Conservation (phyloP, 2,113 vertebrate species). For the Miniopterus natalensis region DNA sequence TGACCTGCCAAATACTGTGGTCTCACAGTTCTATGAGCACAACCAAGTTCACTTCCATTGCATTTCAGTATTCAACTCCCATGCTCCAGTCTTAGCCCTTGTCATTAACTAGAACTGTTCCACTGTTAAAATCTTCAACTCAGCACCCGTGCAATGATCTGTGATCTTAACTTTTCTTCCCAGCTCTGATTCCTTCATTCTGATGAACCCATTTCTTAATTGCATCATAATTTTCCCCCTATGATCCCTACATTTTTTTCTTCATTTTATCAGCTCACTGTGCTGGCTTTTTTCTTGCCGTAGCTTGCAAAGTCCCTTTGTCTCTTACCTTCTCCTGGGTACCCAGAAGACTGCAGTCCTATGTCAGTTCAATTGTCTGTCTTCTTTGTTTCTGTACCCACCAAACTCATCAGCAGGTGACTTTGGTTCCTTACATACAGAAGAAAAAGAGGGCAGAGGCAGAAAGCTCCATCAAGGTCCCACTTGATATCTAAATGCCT, state of each 20-base stretch:
- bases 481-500: not conserved
- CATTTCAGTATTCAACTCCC: not conserved
- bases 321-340: not conserved
- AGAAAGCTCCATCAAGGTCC: not conserved
- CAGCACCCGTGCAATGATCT: not conserved
- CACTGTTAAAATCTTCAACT: not conserved
- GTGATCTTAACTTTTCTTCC: not conserved
- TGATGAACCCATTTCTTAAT: not conserved
- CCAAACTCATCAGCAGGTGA: not conserved
- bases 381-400: not conserved
- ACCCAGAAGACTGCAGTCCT: not conserved
- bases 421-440: not conserved
- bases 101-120: not conserved
- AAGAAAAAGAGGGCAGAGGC: not conserved
- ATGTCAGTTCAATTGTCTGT: not conserved
- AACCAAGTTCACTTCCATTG: not conserved
- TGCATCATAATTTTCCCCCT: not conserved
- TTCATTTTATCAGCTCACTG: not conserved
- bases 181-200: not conserved
- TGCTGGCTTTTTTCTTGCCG: not conserved
- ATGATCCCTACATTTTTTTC: not conserved
- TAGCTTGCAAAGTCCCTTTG: not conserved
- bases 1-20: not conserved
- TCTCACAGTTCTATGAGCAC: not conserved
- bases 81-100: not conserved